Base-by-base conservation (phyloP, 1,140 invertebrate species). In the Drosophila santomea region DNA sequence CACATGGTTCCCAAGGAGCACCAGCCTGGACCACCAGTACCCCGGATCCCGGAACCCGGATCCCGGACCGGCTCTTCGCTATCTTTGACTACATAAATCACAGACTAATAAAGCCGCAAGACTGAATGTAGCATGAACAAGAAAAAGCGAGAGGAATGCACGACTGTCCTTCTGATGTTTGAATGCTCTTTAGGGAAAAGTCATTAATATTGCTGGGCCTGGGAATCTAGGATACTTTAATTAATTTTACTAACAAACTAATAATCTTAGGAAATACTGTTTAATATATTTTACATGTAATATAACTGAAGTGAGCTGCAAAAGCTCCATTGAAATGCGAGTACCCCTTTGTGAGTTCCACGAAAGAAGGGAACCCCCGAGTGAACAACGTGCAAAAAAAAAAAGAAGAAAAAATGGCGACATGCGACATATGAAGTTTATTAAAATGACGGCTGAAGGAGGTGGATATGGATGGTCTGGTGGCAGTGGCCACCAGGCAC, bases 361-460 rank as follows among this genome's bases (percentile, higher is more conserved):
- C 55, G 48, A 74, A 62, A 38, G 23, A 62, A 58, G 61, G 48
- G 50, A 55, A 61, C 41, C 48, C 50, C 44, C 55, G 63, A 74
- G 67, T 54, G 76, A 60, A 69, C 61, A 86, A 71, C 56, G 62
- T 68, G 74, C 32, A 76, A 66, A 76, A 62, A 20, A 20, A 17
- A 20, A 66, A 73, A 58, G 44, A 39, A 66, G 60, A 80, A 88
- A 71, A 89, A 90, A 84, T 89, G 77, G 84, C 84, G 84, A 84
- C 84, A 89, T 89, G 84, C 84, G 85, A 89, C 85, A 89, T 89
- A 89, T 89, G 84, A 89, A 90, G 85, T 89, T 90, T 89, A 89
- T 89, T 89, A 89, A 89, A 89, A 89, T 89, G 80, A 82, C 84
- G 67, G 74, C 55, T 76, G 61, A 57, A 74, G 56, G 74, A 55